Evolutionary conservation across 2,113 vertebrate genomes (phyloP).

Genomic region (Reinhardtius hippoglossoides): DNA sequence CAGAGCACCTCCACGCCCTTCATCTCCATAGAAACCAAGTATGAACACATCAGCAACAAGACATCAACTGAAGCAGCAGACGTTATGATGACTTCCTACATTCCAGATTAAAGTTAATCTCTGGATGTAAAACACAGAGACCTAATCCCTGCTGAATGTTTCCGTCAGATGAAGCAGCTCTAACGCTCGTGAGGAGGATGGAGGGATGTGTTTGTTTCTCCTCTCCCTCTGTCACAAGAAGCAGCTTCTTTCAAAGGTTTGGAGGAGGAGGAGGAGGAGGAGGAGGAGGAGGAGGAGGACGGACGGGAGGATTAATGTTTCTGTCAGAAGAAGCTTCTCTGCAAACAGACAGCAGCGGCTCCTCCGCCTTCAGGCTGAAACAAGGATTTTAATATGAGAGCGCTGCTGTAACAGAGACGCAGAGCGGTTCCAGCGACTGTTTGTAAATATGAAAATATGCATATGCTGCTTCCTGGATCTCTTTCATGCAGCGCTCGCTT

Average conservation of each 20-base stretch:
- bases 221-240: conserved; percentile 32
- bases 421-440: conserved; percentile 12
- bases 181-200: conserved; percentile 7
- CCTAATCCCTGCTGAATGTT: conserved; percentile 14
- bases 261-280: conserved; percentile 51
- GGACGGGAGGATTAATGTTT: conserved; percentile 69
- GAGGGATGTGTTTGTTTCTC: conserved; percentile 24
- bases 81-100: neutral
- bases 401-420: conserved; percentile 50
- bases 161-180: conserved; percentile 39
- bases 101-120: neutral
- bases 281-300: conserved; percentile 40
- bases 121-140: neutral
- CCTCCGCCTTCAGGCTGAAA: conserved; percentile 64
- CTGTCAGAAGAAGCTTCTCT: conserved; percentile 68
- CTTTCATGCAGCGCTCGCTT: conserved; percentile 20
- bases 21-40: neutral
- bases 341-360: conserved; percentile 73
- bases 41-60: no score
- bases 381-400: conserved; percentile 66
- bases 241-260: conserved; percentile 53
- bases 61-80: no score
- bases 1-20: no score
- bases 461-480: conserved; percentile 35
- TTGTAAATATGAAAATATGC: conserved; percentile 38